Evolutionary conservation across 2,797 vertebrate species (phyloP).

Genomic region (Ctenochaetus hawaiiensis): DNA sequence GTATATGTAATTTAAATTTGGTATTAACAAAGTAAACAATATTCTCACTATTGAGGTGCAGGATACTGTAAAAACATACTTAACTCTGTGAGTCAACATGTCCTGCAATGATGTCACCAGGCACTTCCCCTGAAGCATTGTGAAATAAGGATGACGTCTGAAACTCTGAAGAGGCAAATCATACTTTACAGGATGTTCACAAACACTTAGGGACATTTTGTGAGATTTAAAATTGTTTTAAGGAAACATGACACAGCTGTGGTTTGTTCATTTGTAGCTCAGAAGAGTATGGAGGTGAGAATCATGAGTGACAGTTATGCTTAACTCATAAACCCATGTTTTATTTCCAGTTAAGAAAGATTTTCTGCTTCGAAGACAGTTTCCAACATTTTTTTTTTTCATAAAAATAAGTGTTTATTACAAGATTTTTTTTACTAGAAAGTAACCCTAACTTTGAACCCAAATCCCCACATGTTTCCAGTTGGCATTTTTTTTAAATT

Average conservation of each 20-base stretch:
- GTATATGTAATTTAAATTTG: background rate
- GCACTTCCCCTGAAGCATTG: slow-evolving; percentile 33
- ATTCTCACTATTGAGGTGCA: background rate
- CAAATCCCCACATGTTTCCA: background rate
- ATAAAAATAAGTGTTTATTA: no score
- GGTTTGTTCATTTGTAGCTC: slow-evolving; percentile 8
- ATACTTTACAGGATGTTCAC: background rate
- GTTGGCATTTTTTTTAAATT: background rate
- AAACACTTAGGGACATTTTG: background rate
- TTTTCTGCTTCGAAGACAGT: background rate
- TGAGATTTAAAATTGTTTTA: background rate
- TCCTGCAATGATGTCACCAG: slow-evolving; percentile 48
- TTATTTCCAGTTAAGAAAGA: background rate
- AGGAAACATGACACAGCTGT: slow-evolving; percentile 19
- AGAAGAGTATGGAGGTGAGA: slow-evolving; percentile 14
- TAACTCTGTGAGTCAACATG: slow-evolving; percentile 34
- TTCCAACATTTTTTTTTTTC: no score
- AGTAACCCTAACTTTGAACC: no score
- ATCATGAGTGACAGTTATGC: background rate
- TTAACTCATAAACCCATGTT: slow-evolving; percentile 13
- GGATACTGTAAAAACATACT: background rate
- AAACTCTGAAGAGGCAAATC: background rate
- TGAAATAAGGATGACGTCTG: slow-evolving; percentile 48
- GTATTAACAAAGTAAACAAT: background rate
- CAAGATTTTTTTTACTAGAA: no score